Evolutionary conservation across 2,797 vertebrate species (phyloP).

Genomic region (Limosa lapponica): DNA sequence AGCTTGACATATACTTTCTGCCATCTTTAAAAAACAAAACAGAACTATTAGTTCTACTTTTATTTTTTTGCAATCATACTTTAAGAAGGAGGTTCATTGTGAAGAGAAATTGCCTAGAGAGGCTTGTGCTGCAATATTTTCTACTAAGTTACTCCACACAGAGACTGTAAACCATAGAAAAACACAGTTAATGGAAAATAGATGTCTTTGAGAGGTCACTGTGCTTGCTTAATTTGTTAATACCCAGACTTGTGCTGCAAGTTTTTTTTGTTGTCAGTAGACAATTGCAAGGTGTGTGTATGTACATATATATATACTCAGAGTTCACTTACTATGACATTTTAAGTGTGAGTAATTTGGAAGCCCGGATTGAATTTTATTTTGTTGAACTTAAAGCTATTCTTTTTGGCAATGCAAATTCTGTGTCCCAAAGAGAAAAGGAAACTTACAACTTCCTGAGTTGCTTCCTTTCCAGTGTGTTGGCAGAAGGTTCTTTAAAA

Average conservation of each 20-base stretch:
- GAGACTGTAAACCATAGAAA: neutral
- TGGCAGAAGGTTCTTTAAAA: constrained; percentile 31
- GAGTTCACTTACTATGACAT: neutral
- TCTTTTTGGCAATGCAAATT: constrained; percentile 31
- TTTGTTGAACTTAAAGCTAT: constrained; percentile 3
- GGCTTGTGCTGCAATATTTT: neutral
- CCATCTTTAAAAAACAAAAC: neutral
- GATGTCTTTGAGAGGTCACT: neutral
- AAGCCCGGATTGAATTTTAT: constrained; percentile 6
- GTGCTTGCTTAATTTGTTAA: neutral
- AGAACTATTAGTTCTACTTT: neutral
- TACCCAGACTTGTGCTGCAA: neutral
- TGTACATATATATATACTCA: neutral
- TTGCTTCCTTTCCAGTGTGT: constrained; percentile 50
- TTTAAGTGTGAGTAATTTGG: neutral
- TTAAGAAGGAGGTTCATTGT: neutral
- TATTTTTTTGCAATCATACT: neutral
- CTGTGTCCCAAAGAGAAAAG: constrained; percentile 31
- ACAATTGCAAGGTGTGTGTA: neutral
- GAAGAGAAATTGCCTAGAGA: neutral
- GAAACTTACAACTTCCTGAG: constrained; percentile 56
- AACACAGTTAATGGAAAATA: neutral
- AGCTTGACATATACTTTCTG: neutral
- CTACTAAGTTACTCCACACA: neutral
- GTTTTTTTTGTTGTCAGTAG: neutral